Evolutionary conservation across 2,113 vertebrate genomes (phyloP), one percentile per base, ranked within the genome.

Genomic region (Ctenomys sociabilis): DNA sequence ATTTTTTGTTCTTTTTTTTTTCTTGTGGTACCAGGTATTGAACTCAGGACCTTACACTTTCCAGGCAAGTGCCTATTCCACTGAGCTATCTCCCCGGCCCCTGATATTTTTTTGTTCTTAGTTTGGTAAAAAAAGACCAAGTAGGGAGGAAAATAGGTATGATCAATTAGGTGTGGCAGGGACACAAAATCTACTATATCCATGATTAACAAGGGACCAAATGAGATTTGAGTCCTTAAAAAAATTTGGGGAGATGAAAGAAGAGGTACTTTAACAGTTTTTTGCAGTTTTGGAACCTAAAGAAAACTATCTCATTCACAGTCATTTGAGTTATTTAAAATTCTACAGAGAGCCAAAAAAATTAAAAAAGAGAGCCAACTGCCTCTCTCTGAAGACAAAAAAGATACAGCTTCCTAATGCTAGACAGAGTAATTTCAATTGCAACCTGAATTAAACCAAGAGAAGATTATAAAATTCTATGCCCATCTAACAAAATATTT

Each of bases 61-160:
- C n/a, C n/a, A n/a, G n/a, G n/a, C n/a, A n/a, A n/a, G n/a, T n/a
- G n/a, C n/a, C n/a, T n/a, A n/a, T n/a, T n/a, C n/a, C n/a, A n/a
- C n/a, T n/a, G n/a, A n/a, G n/a, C n/a, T n/a, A n/a, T n/a, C n/a
- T n/a, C n/a, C n/a, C n/a, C n/a, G n/a, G n/a, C n/a, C n/a, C n/a
- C 59, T 73, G 59, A 90, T 28, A 66, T 3, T 45, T 66, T 49
- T 37, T 77, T n/a, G 6, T 90, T 28, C 61, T 91, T 64, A 84
- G 43, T 72, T 89, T 94, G 63, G 43, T 90, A 45, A 86, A 95
- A 95, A 78, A 78, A 90, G 54, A 91, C 49, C 72, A 94, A 85
- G 22, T 85, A 64, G 19, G 28, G 57, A 80, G 28, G n/a, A 17
- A 78, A 21, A 75, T 10, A 13, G 14, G 43, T 14, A 78, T 14